phyloP scores from a whole-genome alignment of 2,888 invertebrate species.

The Cosmia pyralina region DNA sequence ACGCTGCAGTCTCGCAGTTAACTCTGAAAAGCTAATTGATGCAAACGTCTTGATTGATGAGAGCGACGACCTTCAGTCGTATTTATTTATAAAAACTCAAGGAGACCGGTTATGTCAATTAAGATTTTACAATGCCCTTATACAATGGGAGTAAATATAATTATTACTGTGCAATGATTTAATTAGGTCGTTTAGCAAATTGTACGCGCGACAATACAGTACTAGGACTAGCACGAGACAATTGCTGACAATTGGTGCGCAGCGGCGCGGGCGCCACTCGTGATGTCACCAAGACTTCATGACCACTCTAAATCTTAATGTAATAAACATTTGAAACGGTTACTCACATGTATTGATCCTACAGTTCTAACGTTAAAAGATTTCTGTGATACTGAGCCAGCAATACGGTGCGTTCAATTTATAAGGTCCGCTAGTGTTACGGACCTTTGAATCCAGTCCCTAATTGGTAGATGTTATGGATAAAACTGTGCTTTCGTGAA shows the following conservation, averaged over 20 bases:
- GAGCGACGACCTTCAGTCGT: slow-evolving; percentile 81
- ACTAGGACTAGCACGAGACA: slow-evolving; percentile 81
- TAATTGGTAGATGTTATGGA: slow-evolving; percentile 59
- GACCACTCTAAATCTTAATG: slow-evolving; percentile 65
- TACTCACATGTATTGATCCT: slow-evolving; percentile 41
- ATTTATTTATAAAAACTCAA: slow-evolving; percentile 67
- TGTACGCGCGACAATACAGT: slow-evolving; percentile 68
- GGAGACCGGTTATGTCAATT: slow-evolving; percentile 68
- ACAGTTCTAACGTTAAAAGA: slow-evolving; percentile 20
- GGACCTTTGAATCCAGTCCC: slow-evolving; percentile 42
- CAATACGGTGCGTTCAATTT: slow-evolving; percentile 38
- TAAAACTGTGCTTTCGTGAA: slow-evolving; percentile 52
- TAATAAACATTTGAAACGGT: slow-evolving; percentile 56
- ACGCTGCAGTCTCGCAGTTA: slow-evolving; percentile 76
- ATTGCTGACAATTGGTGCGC: slow-evolving; percentile 86
- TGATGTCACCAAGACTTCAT: slow-evolving; percentile 83
- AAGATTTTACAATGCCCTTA: slow-evolving; percentile 75
- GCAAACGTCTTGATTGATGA: slow-evolving; percentile 83
- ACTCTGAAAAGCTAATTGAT: slow-evolving; percentile 83
- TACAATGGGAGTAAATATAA: slow-evolving; percentile 76
- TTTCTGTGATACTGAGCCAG: slow-evolving; percentile 45
- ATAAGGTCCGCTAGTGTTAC: slow-evolving; percentile 21
- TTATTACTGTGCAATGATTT: slow-evolving; percentile 83
- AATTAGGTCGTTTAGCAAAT: slow-evolving; percentile 77
- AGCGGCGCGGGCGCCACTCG: slow-evolving; percentile 87